Evolutionary conservation across 2,113 vertebrate genomes (phyloP).

Genomic region (Menura novaehollandiae): DNA sequence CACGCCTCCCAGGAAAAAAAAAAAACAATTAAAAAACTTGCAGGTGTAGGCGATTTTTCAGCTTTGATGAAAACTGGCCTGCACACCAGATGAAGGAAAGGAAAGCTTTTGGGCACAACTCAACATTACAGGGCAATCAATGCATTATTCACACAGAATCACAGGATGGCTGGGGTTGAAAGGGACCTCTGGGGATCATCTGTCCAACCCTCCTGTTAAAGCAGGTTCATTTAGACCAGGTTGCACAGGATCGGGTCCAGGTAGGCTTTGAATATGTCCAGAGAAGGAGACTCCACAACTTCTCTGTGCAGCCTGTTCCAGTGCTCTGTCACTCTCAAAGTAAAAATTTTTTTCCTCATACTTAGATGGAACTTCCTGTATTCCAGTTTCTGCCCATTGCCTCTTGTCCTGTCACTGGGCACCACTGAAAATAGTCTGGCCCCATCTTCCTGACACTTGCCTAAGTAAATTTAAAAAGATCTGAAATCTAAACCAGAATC

Average conservation of each 20-base stretch:
- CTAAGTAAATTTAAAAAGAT: background rate
- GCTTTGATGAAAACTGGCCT: background rate
- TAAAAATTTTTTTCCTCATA: background rate
- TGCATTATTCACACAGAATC: rapidly evolving
- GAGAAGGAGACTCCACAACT: background rate
- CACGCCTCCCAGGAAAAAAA: background rate
- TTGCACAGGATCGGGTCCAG: background rate
- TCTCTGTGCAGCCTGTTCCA: background rate
- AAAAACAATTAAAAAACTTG: too few species aligned
- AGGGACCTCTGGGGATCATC: background rate
- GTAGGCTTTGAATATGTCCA: background rate
- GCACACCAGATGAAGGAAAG: background rate
- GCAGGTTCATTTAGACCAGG: background rate
- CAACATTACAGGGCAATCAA: background rate
- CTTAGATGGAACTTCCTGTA: background rate
- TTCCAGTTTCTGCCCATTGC: background rate
- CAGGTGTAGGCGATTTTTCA: background rate
- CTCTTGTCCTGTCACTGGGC: background rate
- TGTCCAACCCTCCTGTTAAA: background rate
- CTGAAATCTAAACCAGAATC: background rate
- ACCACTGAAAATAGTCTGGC: background rate
- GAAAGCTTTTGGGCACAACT: background rate
- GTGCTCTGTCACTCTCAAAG: background rate
- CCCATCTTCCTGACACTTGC: background rate
- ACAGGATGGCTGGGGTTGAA: background rate